phyloP scores from a whole-genome alignment of 2,888 invertebrate genomes.

The Baronia brevicornis region DNA sequence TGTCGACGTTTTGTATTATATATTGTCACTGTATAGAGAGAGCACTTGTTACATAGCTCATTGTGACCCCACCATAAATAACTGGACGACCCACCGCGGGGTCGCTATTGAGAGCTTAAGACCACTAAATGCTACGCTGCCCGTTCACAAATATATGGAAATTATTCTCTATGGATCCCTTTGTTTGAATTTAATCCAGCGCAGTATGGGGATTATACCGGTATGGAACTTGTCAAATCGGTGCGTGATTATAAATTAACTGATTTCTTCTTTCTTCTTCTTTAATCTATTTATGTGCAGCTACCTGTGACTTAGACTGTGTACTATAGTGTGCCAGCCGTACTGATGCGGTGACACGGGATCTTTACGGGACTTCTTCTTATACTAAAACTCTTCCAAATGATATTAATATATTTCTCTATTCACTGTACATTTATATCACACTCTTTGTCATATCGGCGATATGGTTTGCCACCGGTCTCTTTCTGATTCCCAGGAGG shows the following conservation, averaged over 20 bases:
- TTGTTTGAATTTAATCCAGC: constrained; percentile 37
- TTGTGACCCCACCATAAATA: constrained; percentile 15
- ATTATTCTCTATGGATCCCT: constrained; percentile 33
- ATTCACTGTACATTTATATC: no score
- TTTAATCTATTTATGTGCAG: neutral
- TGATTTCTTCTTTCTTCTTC: neutral
- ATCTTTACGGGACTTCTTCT: no score
- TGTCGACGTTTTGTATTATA: no score
- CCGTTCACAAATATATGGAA: constrained; percentile 38
- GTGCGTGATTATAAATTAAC: constrained; percentile 9
- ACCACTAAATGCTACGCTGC: constrained; percentile 34
- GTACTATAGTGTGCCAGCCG: no score
- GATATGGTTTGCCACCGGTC: no score
- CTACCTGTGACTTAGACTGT: neutral
- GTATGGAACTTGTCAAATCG: constrained; percentile 14
- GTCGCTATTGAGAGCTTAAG: constrained; percentile 28
- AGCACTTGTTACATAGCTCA: no score
- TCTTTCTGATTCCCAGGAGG: no score
- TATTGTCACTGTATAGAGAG: no score
- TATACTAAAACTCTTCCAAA: no score
- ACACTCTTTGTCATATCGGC: no score
- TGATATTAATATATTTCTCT: no score
- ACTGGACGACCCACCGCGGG: constrained; percentile 22
- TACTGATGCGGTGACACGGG: no score
- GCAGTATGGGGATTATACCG: constrained; percentile 11